Conservation (phyloP, 2,797 vertebrate genomes). For the Rhinella marina region DNA sequence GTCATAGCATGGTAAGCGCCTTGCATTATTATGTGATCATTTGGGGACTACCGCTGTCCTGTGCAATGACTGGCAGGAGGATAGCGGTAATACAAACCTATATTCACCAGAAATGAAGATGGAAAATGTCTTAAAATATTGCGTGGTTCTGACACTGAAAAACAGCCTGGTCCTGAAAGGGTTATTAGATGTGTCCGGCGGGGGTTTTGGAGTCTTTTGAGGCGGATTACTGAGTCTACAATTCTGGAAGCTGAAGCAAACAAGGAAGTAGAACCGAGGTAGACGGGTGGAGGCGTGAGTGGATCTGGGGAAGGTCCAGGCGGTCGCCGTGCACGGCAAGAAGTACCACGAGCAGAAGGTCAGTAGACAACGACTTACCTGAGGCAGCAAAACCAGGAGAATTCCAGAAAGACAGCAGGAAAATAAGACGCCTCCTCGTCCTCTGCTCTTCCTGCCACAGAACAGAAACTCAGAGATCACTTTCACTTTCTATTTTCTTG, state of each 20-base stretch:
- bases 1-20: too few relatives aligned
- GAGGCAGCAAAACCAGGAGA: background rate
- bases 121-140: too few relatives aligned
- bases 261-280: background rate
- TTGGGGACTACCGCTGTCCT: too few relatives aligned
- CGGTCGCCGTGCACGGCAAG: background rate
- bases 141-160: too few relatives aligned
- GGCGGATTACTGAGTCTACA: background rate
- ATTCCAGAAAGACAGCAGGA: background rate
- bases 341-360: background rate
- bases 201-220: too few relatives aligned
- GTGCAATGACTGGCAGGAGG: too few relatives aligned
- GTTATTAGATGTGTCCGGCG: too few relatives aligned
- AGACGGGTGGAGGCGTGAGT: background rate
- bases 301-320: background rate
- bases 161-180: too few relatives aligned
- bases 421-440: background rate
- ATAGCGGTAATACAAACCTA: too few relatives aligned
- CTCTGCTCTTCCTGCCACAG: background rate
- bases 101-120: too few relatives aligned
- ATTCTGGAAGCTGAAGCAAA: too few relatives aligned
- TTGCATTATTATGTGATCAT: too few relatives aligned
- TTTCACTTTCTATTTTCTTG: background rate
- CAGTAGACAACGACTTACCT: background rate
- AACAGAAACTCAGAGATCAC: background rate